These are phyloP conservation scores for Achroia grisella DNA, from an alignment of 1,140 invertebrate genomes.

Conservation along the genomic window DNA sequence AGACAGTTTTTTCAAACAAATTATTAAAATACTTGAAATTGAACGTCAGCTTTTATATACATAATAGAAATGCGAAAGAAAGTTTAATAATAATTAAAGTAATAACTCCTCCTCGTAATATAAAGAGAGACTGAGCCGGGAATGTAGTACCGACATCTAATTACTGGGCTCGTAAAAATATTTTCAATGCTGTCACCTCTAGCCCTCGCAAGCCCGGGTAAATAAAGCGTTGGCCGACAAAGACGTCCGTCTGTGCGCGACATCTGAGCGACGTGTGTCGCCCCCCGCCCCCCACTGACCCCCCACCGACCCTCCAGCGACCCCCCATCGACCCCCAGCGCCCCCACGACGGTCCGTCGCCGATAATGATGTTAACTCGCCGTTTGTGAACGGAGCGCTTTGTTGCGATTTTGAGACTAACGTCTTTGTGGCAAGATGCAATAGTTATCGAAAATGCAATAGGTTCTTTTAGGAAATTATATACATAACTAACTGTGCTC, in stretches of 20 bases:
- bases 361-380: slow-evolving; percentile 65
- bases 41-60: too few relatives aligned
- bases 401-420: slow-evolving; percentile 46
- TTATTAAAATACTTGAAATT: too few relatives aligned
- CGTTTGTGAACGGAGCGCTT: slow-evolving; percentile 44
- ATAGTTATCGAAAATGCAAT: not conserved
- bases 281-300: slow-evolving; percentile 27
- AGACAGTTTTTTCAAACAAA: too few relatives aligned
- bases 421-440: not conserved
- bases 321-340: slow-evolving; percentile 16
- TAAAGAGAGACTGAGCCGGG: not conserved
- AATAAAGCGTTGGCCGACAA: slow-evolving; percentile 64
- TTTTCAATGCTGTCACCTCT: slow-evolving; percentile 40
- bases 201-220: slow-evolving; percentile 40
- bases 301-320: slow-evolving; percentile 8
- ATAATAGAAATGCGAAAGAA: too few relatives aligned
- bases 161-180: slow-evolving; percentile 10
- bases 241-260: slow-evolving; percentile 67
- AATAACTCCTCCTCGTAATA: too few relatives aligned
- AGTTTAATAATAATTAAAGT: too few relatives aligned
- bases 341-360: slow-evolving; percentile 18
- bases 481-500: too few relatives aligned
- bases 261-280: slow-evolving; percentile 66
- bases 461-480: too few relatives aligned
- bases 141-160: slow-evolving; percentile 4